These are phyloP conservation scores for Subacronicta megacephala DNA, from an alignment of 2,888 invertebrate genomes.

Conservation along the genomic window DNA sequence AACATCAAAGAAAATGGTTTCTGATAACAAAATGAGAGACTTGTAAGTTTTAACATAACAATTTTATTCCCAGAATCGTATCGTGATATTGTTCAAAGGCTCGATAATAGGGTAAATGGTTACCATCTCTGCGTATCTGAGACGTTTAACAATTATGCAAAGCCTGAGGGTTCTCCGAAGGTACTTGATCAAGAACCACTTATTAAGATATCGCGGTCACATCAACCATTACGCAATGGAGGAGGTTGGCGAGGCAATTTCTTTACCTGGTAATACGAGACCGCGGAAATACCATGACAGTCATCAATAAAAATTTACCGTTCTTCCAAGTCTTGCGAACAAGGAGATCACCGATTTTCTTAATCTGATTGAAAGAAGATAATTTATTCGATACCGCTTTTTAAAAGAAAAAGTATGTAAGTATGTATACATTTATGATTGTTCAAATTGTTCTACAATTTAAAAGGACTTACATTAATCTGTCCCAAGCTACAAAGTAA, in stretches of 20 bases:
- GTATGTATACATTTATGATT: slow-evolving; percentile 2
- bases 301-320: slow-evolving; percentile 82
- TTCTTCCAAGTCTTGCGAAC: slow-evolving; percentile 71
- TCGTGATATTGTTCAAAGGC: slow-evolving; percentile 49
- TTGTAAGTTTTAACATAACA: slow-evolving; percentile 47
- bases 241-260: slow-evolving; percentile 70
- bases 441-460: slow-evolving; percentile 36
- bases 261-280: slow-evolving; percentile 72
- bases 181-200: slow-evolving; percentile 84
- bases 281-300: slow-evolving; percentile 72
- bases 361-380: slow-evolving; percentile 63
- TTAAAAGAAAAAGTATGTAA: slow-evolving; percentile 9
- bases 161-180: slow-evolving; percentile 70
- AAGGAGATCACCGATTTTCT: slow-evolving; percentile 75
- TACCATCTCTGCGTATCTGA: slow-evolving; percentile 56
- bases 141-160: slow-evolving; percentile 84
- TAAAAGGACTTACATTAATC: slow-evolving; percentile 14
- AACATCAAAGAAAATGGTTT: slow-evolving; percentile 42
- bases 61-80: slow-evolving; percentile 49
- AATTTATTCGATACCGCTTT: slow-evolving; percentile 39
- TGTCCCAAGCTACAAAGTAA: slow-evolving; percentile 33
- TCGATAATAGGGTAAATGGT: slow-evolving; percentile 57
- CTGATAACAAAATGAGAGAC: slow-evolving; percentile 46
- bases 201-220: slow-evolving; percentile 87
- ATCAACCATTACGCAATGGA: slow-evolving; percentile 79